Percentiles rank a stretch among this genome's conserved stretches.
Conservation (phyloP, 2,113 vertebrate genomes). For the Sturnus vulgaris region DNA sequence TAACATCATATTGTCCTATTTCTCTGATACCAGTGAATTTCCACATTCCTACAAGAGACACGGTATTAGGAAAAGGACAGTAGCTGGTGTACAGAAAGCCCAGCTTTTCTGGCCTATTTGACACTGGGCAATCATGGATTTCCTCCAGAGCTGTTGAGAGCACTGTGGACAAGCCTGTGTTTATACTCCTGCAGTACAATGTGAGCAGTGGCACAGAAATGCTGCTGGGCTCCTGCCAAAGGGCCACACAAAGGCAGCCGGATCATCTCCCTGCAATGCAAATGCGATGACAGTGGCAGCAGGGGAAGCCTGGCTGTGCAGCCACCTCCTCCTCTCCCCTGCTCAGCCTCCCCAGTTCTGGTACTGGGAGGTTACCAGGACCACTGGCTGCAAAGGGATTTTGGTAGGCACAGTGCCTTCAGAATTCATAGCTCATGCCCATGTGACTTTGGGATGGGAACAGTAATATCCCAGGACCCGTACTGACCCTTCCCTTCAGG, state of each 20-base stretch:
- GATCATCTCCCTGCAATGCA: constrained; percentile 16
- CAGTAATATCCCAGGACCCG: neutral
- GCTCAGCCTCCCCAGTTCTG: neutral
- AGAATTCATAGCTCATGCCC: neutral
- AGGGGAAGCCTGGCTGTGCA: neutral
- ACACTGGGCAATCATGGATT: neutral
- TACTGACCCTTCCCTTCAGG: neutral
- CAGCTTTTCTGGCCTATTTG: neutral
- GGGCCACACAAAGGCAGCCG: constrained; percentile 35
- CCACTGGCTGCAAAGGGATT: neutral
- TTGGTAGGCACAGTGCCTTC: neutral
- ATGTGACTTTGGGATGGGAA: neutral
- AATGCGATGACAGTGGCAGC: neutral
- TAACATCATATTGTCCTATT: neutral
- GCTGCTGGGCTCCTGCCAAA: constrained; percentile 49
- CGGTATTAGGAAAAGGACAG: neutral
- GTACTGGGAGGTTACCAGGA: neutral
- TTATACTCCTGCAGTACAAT: constrained; percentile 58
- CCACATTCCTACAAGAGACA: neutral
- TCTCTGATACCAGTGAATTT: neutral
- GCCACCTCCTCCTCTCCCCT: neutral
- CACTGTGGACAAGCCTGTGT: constrained; percentile 19
- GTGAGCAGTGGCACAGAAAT: constrained; percentile 63
- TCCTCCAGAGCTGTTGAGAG: constrained; percentile 18
- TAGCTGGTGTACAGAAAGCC: neutral